These are phyloP conservation scores for Monopis laevigella DNA, from an alignment of 2,888 invertebrate species.

Conservation along the genomic window DNA sequence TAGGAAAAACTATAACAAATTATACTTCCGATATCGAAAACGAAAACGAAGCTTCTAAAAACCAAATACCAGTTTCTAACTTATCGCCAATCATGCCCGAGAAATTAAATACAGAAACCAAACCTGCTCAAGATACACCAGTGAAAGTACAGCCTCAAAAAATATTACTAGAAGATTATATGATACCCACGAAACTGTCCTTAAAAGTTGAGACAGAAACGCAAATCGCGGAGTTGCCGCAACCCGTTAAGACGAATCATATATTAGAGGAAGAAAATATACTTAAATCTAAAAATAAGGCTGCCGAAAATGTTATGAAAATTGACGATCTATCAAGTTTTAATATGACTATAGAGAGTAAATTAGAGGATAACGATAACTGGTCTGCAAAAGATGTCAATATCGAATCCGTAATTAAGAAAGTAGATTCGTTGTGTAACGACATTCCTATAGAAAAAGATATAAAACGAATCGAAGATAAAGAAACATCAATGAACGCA, in stretches of 20 bases:
- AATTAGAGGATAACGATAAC: constrained; percentile 3
- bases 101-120: too few relatives aligned
- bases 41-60: neutral
- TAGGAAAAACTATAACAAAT: constrained; percentile 40
- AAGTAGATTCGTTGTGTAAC: constrained; percentile 74
- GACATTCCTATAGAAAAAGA: constrained; percentile 33
- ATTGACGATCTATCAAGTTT: neutral
- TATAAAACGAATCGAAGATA: neutral
- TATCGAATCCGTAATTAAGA: constrained; percentile 84
- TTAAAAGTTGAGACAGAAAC: too few relatives aligned
- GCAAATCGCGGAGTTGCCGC: too few relatives aligned
- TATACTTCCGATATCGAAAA: neutral
- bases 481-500: neutral
- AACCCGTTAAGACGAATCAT: too few relatives aligned
- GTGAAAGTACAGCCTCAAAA: too few relatives aligned
- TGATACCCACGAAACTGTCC: too few relatives aligned
- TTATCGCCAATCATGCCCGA: too few relatives aligned
- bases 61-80: too few relatives aligned
- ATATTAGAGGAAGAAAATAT: too few relatives aligned
- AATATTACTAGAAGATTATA: too few relatives aligned
- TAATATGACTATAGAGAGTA: neutral
- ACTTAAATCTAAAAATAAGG: neutral
- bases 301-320: neutral
- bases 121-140: too few relatives aligned
- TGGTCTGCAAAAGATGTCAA: constrained; percentile 84